Conservation (phyloP, 2,888 invertebrate species). For the Altica lythri region DNA sequence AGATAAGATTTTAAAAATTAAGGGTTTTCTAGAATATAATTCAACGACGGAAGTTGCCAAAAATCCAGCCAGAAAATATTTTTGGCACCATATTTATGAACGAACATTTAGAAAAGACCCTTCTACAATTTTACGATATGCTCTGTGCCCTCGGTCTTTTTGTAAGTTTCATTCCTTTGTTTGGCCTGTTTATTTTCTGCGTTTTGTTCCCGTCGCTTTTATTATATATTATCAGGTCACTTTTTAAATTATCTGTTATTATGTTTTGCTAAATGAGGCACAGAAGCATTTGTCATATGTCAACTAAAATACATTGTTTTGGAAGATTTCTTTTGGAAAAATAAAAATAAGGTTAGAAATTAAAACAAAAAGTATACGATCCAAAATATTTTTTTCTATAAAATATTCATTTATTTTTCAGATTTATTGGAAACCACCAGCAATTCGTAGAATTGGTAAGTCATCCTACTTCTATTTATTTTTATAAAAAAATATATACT, state of each 20-base stretch:
- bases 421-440: too few species aligned
- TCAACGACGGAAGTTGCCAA: slow-evolving; percentile 17
- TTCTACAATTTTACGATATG: slow-evolving; percentile 28
- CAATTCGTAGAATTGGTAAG: too few species aligned
- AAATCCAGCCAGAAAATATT: slow-evolving; percentile 26
- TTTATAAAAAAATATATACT: too few species aligned
- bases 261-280: slow-evolving; percentile 23
- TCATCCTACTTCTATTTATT: too few species aligned
- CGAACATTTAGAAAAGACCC: slow-evolving; percentile 23
- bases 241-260: slow-evolving; percentile 22
- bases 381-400: too few species aligned
- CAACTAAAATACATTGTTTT: slow-evolving; percentile 4
- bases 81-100: slow-evolving; percentile 20
- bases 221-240: slow-evolving; percentile 25
- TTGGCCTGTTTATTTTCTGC: slow-evolving; percentile 26
- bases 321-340: too few species aligned
- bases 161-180: slow-evolving; percentile 25
- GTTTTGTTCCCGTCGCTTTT: slow-evolving; percentile 15
- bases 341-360: too few species aligned
- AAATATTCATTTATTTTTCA: too few species aligned
- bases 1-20: slow-evolving; percentile 10
- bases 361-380: too few species aligned
- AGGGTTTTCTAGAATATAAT: slow-evolving; percentile 12
- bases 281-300: slow-evolving; percentile 8
- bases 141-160: slow-evolving; percentile 25